Percentiles rank a stretch among this genome's conserved stretches.
Conservation (phyloP, 2,888 invertebrate species). For the Timandra comae region DNA sequence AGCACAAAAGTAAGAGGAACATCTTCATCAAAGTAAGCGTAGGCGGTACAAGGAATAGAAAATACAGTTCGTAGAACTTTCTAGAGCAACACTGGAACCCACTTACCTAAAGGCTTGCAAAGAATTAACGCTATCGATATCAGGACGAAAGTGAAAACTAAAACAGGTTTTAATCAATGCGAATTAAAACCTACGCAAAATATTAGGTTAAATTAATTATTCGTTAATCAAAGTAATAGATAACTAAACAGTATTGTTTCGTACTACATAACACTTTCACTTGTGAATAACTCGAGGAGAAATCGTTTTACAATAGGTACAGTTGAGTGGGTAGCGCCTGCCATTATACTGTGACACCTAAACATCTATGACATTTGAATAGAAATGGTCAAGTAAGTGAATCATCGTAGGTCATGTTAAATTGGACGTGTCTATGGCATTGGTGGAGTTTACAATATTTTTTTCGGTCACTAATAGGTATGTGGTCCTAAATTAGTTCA, state of each 20-base stretch:
- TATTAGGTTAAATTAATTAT: slow-evolving; percentile 17
- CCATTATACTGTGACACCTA: slow-evolving; percentile 34
- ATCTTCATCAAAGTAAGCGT: no score
- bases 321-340: slow-evolving; percentile 31
- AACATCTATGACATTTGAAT: slow-evolving; percentile 11
- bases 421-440: slow-evolving; percentile 11
- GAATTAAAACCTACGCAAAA: not conserved
- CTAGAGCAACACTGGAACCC: not conserved
- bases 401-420: slow-evolving; percentile 22
- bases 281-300: slow-evolving; percentile 46
- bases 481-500: slow-evolving; percentile 15
- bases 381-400: slow-evolving; percentile 15
- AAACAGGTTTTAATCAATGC: no score
- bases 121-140: no score
- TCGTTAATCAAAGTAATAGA: slow-evolving; percentile 13
- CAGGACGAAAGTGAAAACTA: no score
- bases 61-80: no score
- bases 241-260: slow-evolving; percentile 40
- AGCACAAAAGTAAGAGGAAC: no score
- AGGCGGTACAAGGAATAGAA: no score
- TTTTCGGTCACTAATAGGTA: slow-evolving; percentile 27
- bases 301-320: slow-evolving; percentile 53
- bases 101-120: slow-evolving; percentile 9
- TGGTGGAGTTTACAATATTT: slow-evolving; percentile 5
- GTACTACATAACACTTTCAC: slow-evolving; percentile 46